Percentiles rank a stretch among this genome's conserved stretches.
Evolutionary conservation across 2,113 vertebrate species (phyloP).

Genomic region (Phycodurus eques): DNA sequence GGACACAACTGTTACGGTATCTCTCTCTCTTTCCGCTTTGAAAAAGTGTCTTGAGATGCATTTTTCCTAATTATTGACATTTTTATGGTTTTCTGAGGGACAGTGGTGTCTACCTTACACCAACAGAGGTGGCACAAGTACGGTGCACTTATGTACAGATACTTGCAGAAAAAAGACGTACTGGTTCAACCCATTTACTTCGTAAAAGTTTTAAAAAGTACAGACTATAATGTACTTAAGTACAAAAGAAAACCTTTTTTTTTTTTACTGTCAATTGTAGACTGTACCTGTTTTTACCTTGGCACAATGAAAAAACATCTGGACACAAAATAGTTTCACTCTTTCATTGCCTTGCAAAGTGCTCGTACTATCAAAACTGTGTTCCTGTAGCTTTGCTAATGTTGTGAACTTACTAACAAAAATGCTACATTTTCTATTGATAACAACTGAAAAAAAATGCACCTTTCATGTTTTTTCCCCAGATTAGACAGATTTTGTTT

Average conservation of each 20-base stretch:
- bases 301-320: not conserved
- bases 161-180: not conserved
- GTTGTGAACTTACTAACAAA: not conserved
- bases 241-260: not conserved
- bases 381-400: not conserved
- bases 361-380: not conserved
- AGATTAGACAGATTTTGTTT: not conserved
- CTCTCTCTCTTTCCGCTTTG: not conserved
- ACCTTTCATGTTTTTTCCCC: not conserved
- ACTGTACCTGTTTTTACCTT: not conserved
- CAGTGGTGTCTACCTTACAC: not conserved
- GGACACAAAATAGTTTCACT: not conserved
- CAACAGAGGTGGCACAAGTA: not conserved
- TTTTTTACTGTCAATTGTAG: not conserved
- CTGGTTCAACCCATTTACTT: not conserved
- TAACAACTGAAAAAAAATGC: not conserved
- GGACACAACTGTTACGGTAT: conserved; percentile 83
- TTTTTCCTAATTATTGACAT: not conserved
- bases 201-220: no score
- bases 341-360: not conserved
- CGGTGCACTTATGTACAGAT: not conserved
- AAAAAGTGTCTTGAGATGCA: not conserved
- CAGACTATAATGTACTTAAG: not conserved
- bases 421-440: not conserved
- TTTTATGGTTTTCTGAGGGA: not conserved